Percentiles rank a stretch among this genome's conserved stretches.
phyloP scores from a whole-genome alignment of 2,888 invertebrate species.

The Elmis aenea region DNA sequence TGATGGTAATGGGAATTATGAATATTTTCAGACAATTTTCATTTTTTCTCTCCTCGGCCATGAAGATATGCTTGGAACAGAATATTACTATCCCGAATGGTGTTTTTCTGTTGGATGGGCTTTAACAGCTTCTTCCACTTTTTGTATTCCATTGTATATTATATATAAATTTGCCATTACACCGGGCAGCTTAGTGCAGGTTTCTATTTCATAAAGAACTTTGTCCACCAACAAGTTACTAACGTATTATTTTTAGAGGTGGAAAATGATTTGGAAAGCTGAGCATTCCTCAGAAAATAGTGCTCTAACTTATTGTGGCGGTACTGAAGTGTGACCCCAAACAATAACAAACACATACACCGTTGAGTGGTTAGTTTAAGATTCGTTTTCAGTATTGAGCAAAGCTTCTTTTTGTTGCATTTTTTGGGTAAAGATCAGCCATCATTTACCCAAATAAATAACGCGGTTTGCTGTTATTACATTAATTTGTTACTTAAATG shows the following conservation, averaged over 20 bases:
- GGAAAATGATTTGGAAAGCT: conserved; percentile 49
- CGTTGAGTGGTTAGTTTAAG: conserved; percentile 45
- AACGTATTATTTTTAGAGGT: conserved; percentile 37
- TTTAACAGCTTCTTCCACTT: conserved; percentile 77
- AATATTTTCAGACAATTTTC: conserved; percentile 64
- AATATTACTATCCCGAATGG: conserved; percentile 75
- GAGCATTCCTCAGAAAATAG: conserved; percentile 46
- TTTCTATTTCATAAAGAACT: conserved; percentile 29
- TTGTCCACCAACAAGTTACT: neutral
- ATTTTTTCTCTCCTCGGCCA: conserved; percentile 77
- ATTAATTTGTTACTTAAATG: conserved; percentile 2
- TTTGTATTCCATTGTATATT: conserved; percentile 81
- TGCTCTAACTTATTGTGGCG: conserved; percentile 47
- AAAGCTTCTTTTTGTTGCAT: conserved; percentile 6
- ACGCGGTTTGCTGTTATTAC: conserved; percentile 13
- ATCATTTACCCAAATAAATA: conserved; percentile 30
- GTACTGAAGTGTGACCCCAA: conserved; percentile 51
- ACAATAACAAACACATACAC: conserved; percentile 38
- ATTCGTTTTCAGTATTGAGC: conserved; percentile 8
- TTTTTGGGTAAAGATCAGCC: conserved; percentile 30
- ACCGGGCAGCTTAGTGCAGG: conserved; percentile 56
- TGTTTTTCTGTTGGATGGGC: conserved; percentile 75
- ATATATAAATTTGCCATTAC: conserved; percentile 70
- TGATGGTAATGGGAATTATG: too few relatives aligned
- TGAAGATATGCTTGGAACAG: conserved; percentile 72